These are phyloP conservation scores for Octopus sinensis DNA, from an alignment of 1,140 invertebrate species.

Conservation along the genomic window DNA sequence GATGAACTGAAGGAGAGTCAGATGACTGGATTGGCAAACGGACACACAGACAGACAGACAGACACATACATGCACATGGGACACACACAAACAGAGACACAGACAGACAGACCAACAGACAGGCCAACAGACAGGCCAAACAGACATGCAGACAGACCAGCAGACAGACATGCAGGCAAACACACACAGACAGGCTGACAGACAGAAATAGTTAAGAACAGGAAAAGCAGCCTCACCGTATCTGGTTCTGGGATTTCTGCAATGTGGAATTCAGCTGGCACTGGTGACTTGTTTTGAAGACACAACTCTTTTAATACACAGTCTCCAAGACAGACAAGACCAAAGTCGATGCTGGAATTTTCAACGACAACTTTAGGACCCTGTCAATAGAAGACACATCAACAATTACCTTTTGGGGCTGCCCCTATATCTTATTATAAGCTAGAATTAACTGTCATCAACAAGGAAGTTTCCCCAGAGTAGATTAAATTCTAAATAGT, in stretches of 20 bases:
- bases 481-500: no score
- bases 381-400: constrained; percentile 20
- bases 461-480: no score
- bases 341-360: constrained; percentile 50
- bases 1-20: no score
- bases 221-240: not conserved
- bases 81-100: no score
- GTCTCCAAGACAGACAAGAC: constrained; percentile 46
- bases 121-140: no score
- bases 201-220: not conserved
- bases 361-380: constrained; percentile 50
- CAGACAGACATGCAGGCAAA: not conserved
- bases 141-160: not conserved
- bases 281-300: constrained; percentile 38
- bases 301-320: constrained; percentile 33
- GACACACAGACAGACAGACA: no score
- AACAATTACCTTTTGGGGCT: no score
- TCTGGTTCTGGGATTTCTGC: not conserved
- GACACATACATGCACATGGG: no score
- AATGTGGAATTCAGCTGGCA: constrained; percentile 25
- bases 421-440: no score
- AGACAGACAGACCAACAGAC: no score
- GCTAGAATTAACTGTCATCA: no score
- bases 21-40: no score
- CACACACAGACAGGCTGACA: not conserved